phyloP scores from a whole-genome alignment of 1,140 invertebrate species.

The Phocides pigmalion region DNA sequence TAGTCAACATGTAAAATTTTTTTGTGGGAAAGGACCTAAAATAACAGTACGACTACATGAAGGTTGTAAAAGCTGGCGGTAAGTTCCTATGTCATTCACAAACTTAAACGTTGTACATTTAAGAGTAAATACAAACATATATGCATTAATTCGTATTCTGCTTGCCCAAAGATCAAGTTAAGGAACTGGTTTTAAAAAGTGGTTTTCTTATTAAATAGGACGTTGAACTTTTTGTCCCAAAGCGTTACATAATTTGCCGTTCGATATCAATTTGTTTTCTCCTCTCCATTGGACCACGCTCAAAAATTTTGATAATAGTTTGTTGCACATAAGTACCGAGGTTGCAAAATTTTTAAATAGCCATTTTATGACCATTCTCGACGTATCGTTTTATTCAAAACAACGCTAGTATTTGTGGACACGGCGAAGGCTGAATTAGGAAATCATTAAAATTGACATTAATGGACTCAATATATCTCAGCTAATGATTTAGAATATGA shows the following conservation, averaged over 20 bases:
- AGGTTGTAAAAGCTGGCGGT: too few relatives aligned
- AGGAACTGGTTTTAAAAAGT: conserved; percentile 77
- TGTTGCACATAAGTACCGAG: neutral
- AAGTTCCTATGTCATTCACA: conserved; percentile 5
- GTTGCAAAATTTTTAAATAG: conserved; percentile 29
- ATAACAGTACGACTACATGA: too few relatives aligned
- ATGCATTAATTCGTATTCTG: conserved; percentile 53
- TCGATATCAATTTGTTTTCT: conserved; percentile 69
- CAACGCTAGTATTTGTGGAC: conserved; percentile 1
- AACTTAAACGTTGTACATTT: neutral
- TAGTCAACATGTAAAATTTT: too few relatives aligned
- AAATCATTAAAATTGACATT: conserved; percentile 33
- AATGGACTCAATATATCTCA: conserved; percentile 29
- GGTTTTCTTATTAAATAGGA: conserved; percentile 74
- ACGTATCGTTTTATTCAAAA: conserved; percentile 21
- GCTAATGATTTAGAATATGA: conserved; percentile 20
- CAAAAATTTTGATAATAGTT: conserved; percentile 25
- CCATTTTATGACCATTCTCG: conserved; percentile 6
- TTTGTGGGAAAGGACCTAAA: too few relatives aligned
- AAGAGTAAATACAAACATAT: conserved; percentile 37
- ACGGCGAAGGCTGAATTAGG: conserved; percentile 29
- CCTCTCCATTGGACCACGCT: conserved; percentile 43
- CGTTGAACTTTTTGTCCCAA: conserved; percentile 75
- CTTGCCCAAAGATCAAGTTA: conserved; percentile 63
- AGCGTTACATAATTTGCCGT: conserved; percentile 61